Evolutionary conservation across 2,113 vertebrate species (phyloP), one percentile per base, ranked within the genome.

Genomic region (Rhabdomys dilectus): DNA sequence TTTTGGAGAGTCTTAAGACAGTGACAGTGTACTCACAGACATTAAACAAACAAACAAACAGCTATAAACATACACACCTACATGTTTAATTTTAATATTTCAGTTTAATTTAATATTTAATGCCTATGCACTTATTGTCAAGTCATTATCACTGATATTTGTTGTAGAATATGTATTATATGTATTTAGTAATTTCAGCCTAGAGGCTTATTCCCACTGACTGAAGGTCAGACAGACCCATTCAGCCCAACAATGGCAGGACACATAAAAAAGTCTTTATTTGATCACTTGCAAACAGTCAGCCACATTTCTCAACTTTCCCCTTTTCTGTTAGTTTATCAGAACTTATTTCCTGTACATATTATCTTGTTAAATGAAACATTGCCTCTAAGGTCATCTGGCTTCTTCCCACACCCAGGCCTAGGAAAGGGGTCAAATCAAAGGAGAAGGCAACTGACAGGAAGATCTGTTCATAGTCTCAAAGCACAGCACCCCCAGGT

Each of bases 111-210:
- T 64, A 80, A 11, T 70, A 8, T 15, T 4, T 72, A 45, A 60
- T 21, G 19, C 2, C 2, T 2, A 9, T 0, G 3, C 21, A 51
- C 29, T 26, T 62, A 45, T 2, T 34, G 39, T 1, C 5, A 81
- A 70, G 15, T 8, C 4, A 60, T 7, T 24, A 6, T 53, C 42
- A 10, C 16, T 36, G 16, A 2, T 3, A 3, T 66, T 2, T n/a
- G 2, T 58, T n/a, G 3, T 3, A 58, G 9, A 42, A 39, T 39
- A 66, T 9, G 48, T 3, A 68, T 72, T 56, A 48, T 39, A 66
- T 11, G 39, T 3, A 62, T 72, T 62, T 34, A 45, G 26, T 29
- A 45, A 22, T 17, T 22, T 1, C 11, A 90, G 73, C 3, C 0
- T 34, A 26, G 3, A 56, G 81, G 53, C 29, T 68, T 51, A 15